Evolutionary conservation across 2,797 vertebrate species (phyloP).

Genomic region (Caiman crocodilus): DNA sequence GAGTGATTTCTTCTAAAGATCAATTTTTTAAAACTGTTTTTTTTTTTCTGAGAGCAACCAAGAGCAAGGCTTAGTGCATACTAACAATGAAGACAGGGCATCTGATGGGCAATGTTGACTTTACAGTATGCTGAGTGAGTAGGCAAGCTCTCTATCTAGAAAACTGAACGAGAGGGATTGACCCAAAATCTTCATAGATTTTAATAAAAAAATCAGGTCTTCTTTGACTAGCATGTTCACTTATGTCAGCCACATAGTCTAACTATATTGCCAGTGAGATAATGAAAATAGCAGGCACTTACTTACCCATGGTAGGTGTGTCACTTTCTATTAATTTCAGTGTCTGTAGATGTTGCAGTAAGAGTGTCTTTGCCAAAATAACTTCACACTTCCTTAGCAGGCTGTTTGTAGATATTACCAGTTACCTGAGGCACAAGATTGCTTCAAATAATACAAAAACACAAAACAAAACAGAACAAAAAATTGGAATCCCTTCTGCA

Average conservation of each 20-base stretch:
- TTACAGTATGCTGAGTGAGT: not conserved
- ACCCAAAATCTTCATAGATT: not conserved
- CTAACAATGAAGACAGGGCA: not conserved
- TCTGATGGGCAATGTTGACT: slow-evolving; percentile 32
- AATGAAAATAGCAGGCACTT: not conserved
- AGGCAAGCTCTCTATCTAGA: slow-evolving; percentile 2
- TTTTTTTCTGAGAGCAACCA: slow-evolving; percentile 33
- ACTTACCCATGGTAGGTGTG: not conserved
- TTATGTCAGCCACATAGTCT: not conserved
- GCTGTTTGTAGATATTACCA: not conserved
- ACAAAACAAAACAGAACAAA: not conserved
- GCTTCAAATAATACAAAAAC: too few relatives aligned
- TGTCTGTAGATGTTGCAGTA: not conserved
- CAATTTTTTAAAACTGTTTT: slow-evolving; percentile 47
- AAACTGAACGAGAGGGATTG: not conserved
- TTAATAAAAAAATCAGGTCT: slow-evolving; percentile 6
- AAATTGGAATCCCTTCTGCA: not conserved
- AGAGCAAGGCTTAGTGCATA: slow-evolving; percentile 20
- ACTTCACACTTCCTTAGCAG: accelerated
- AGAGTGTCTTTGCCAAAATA: not conserved
- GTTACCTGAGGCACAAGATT: not conserved
- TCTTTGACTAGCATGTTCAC: not conserved
- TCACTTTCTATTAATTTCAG: not conserved
- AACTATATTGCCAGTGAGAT: not conserved
- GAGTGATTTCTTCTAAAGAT: slow-evolving; percentile 44